Evolutionary conservation across 2,797 vertebrate species (phyloP), one percentile per base, ranked within the genome.

Genomic region (Pachyuromys duprasi): DNA sequence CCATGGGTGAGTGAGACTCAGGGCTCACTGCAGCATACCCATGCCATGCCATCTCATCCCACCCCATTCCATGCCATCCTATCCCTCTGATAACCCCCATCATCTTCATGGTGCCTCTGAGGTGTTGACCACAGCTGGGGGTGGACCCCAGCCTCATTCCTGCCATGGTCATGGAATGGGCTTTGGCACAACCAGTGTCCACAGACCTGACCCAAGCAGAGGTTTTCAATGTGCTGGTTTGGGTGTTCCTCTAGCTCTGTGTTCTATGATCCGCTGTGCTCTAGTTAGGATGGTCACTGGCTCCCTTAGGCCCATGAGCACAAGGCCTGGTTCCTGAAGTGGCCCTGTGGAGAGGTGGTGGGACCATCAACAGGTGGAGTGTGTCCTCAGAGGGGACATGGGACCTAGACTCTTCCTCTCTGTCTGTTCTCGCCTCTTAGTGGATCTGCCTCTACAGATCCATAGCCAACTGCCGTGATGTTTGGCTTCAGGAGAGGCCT

Each of bases 381-480:
- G 20, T 57, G 20, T 45, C 15, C 86, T 81, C n/a, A 75, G 22
- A 28, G 45, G 14, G 57, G 14, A 8, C 57, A 14, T 45, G 60
- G 31, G n/a, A n/a, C 31, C 60, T 12, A 22, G 45, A n/a, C 45
- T 67, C 20, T 82, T 80, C 39, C 39, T 62, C 60, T 72, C 36
- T 18, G 12, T 39, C 79, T 74, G n/a, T 57, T 20, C 31, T 20
- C 45, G 12, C 15, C 26, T 83, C 17, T 39, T 67, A 28, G 39
- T 28, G 5, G 49, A 28, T 42, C 24, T 26, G 6, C 3, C 31
- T 93, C 13, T 6, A 8, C 14, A 26, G 2, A 22, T 9, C 20
- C n/a, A 17, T 2, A 7, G 0, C 11, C 11, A n/a, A 26, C 72
- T 9, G 42, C 60, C 28, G 15, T 20, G n/a, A 33, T 2, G 26